Conservation (phyloP, 2,888 invertebrate species). For the Diplolepis rosae region DNA sequence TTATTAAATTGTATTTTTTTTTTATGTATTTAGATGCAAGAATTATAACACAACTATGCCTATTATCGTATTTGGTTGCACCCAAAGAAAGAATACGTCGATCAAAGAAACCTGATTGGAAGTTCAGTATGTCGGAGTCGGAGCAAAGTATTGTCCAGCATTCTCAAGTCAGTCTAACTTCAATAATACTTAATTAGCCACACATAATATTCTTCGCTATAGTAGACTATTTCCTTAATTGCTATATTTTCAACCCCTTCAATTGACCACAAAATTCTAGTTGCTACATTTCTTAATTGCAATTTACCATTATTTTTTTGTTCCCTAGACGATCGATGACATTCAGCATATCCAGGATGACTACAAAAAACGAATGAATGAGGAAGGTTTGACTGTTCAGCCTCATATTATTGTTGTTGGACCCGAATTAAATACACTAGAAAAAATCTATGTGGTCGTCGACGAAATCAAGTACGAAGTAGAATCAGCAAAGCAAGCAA, state of each 20-base stretch:
- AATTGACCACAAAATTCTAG: not conserved
- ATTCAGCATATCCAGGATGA: not conserved
- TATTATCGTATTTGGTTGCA: not conserved
- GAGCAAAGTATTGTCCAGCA: not conserved
- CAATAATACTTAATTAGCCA: not conserved
- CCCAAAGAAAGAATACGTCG: not conserved
- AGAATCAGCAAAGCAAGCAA: too few species aligned
- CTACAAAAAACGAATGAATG: not conserved
- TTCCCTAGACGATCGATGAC: not conserved
- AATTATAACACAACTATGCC: not conserved
- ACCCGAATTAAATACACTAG: not conserved
- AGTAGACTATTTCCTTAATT: not conserved
- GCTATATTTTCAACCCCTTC: not conserved
- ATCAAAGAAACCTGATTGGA: not conserved
- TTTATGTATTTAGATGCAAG: not conserved
- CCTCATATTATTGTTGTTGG: slow-evolving; percentile 30
- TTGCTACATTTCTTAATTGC: not conserved
- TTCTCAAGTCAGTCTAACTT: not conserved
- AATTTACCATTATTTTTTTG: not conserved
- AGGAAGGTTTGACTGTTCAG: slow-evolving; percentile 2
- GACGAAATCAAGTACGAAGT: too few species aligned
- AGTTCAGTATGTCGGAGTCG: not conserved
- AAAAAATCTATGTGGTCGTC: too few species aligned
- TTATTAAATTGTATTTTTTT: not conserved
- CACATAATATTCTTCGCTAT: not conserved